Base-by-base conservation (phyloP, 2,113 vertebrate genomes). In the Entelurus aequoreus region DNA sequence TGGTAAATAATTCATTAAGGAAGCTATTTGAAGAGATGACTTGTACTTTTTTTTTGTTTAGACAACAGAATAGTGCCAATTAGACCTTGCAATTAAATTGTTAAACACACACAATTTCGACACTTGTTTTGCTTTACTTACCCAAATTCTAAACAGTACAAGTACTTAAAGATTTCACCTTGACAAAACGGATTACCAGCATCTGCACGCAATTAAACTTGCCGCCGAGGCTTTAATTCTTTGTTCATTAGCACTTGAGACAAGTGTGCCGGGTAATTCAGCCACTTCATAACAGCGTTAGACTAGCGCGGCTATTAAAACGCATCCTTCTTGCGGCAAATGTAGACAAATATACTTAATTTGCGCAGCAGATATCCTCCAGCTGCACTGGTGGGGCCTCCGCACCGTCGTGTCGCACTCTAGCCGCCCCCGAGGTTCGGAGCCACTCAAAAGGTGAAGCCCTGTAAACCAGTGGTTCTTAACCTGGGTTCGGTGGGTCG, bases 151-250 rank as follows among this genome's bases (percentile, higher is more conserved):
- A 95, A 95, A 92, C 90, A 92, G 91, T 78, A 82, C 89, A 90
- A 91, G 93, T 93, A 94, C 93, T 97, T 94, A 95, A 94, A 94
- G 93, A 94, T 94, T 92, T 91, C 91, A 92, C 91, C 90, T 91
- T 88, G 93, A 91, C 92, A 88, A 87, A 90, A 90, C 86, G 90
- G 92, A 93, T 93, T 92, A 91, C 73, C 70, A 76, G 69, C 76
- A 71, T 64, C 61, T 64, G 88, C 77, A 90, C 87, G 91, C 92
- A 93, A 95, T 94, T 95, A 93, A 94, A 93, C 89, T 90, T 88
- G 89, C 88, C 89, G 90, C 91, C 88, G 88, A 92, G 92, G 88
- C 91, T 90, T 91, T 92, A 88, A 91, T 92, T 91, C 90, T 93
- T 79, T 82, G 90, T 91, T 93, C 91, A 96, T 97, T 94, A 95